Evolutionary conservation across 2,888 invertebrate genomes (phyloP), one percentile per base, ranked within the genome.

Genomic region (Eupithecia dodoneata): DNA sequence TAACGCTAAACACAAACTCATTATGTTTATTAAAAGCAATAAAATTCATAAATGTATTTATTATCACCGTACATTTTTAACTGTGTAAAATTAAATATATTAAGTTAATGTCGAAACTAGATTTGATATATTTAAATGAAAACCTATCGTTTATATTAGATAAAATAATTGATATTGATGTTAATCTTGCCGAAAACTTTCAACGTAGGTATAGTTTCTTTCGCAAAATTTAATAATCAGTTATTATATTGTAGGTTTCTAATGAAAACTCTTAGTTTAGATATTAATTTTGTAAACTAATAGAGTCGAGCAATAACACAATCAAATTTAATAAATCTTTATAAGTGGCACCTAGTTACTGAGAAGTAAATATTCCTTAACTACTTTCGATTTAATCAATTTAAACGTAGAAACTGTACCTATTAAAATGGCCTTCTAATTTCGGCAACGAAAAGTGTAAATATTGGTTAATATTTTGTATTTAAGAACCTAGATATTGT

Each of bases 401-500:
- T 77, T 80, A 80, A 79, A 82, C 80, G 76, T 83, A 81, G 84
- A 86, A 86, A 86, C 83, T 86, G 84, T 86, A 87, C 85, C 86
- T 85, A 86, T 85, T 81, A 83, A 81, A 85, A 87, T 84, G 85
- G 87, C 86, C 86, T 88, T 88, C 85, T 85, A 82, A 85, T 85
- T 87, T 86, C 84, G 85, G 84, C 83, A 83, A 84, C 86, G 80
- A 82, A 81, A 82, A 81, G 83, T 87, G 87, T 89, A 88, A 85
- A 88, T 89, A 87, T 87, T 85, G 73, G 66, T 63, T 63, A 30
- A 12, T 63, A 70, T 73, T 76, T 79, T 81, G 80, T 84, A 82
- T 63, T 12, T 63, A 30, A 63, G 18, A 4, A 63, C 63, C 59
- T 74, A 82, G 79, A 49, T 78, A 66, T 72, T 3, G 47, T 45